A percentile compares a stretch with the other conserved stretches of the same genome.
These are phyloP conservation scores for Donacobius atricapilla DNA, from an alignment of 2,113 vertebrate species.

Conservation along the genomic window DNA sequence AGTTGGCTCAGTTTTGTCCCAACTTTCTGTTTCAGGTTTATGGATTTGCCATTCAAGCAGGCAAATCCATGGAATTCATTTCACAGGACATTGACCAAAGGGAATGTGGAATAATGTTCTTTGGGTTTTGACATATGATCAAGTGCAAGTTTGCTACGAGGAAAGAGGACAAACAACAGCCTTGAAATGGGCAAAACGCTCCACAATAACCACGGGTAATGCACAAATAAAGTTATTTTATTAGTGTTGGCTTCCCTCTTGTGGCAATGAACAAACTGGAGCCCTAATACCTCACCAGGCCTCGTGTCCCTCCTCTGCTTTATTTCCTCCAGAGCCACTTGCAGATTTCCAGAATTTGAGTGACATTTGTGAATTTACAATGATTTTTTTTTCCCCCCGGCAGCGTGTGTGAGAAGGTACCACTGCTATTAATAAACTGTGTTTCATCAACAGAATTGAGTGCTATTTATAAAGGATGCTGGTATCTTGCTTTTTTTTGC, in stretches of 20 bases:
- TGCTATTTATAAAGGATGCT: constrained; percentile 16
- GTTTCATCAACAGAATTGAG: not conserved
- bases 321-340: not conserved
- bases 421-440: not conserved
- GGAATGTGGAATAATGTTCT: constrained; percentile 27
- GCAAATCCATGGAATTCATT: constrained; percentile 27
- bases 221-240: not conserved
- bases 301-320: not conserved
- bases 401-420: not conserved
- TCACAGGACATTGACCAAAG: constrained; percentile 26
- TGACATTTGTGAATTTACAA: not conserved
- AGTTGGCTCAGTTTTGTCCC: not conserved
- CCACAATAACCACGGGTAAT: not conserved
- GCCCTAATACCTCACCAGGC: not conserved
- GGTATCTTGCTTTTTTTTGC: not conserved
- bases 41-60: constrained; percentile 6
- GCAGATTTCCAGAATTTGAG: not conserved
- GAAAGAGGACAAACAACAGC: not conserved
- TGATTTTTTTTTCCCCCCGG: not conserved
- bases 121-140: not conserved
- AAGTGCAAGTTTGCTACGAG: not conserved
- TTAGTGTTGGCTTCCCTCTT: constrained; percentile 54
- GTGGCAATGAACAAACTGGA: not conserved
- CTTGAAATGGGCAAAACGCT: not conserved
- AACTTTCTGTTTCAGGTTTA: not conserved